Conservation (phyloP, 2,888 invertebrate species). For the Pterobdella sp. region DNA sequence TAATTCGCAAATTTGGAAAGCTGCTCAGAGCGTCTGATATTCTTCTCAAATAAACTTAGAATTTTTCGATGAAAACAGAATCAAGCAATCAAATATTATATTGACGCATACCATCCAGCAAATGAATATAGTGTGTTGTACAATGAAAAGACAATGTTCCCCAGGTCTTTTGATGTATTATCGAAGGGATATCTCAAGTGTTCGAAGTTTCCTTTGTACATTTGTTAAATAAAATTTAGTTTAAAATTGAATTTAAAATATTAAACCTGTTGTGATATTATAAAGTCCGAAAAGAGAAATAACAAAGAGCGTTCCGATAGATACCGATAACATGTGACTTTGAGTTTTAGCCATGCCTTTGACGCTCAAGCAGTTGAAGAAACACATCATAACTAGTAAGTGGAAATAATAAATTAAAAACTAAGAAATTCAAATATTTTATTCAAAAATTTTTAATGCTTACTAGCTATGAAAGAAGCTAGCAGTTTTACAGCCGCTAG, state of each 20-base stretch:
- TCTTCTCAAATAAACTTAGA: too few species aligned
- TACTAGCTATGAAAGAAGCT: constrained; percentile 43
- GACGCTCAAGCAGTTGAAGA: constrained; percentile 43
- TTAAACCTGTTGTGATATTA: constrained; percentile 71
- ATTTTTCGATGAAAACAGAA: background rate
- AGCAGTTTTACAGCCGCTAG: constrained; percentile 41
- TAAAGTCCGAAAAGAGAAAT: constrained; percentile 82
- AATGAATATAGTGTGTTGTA: constrained; percentile 49
- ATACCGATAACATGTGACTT: constrained; percentile 42
- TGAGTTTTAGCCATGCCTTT: constrained; percentile 44
- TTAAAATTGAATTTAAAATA: too few species aligned
- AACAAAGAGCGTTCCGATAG: constrained; percentile 50
- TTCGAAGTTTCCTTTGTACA: constrained; percentile 20
- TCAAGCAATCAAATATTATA: background rate
- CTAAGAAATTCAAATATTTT: too few species aligned
- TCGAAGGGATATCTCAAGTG: constrained; percentile 42
- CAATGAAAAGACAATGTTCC: constrained; percentile 56
- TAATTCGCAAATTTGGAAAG: too few species aligned
- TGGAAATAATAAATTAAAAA: too few species aligned
- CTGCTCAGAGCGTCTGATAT: too few species aligned
- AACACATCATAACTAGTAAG: constrained; percentile 36
- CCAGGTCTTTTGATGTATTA: constrained; percentile 53
- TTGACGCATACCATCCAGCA: constrained; percentile 51
- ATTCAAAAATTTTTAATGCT: constrained; percentile 34
- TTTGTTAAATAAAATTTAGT: too few species aligned